These are phyloP conservation scores for Leptura quadrifasciata DNA, from an alignment of 2,888 invertebrate genomes.

Conservation along the genomic window DNA sequence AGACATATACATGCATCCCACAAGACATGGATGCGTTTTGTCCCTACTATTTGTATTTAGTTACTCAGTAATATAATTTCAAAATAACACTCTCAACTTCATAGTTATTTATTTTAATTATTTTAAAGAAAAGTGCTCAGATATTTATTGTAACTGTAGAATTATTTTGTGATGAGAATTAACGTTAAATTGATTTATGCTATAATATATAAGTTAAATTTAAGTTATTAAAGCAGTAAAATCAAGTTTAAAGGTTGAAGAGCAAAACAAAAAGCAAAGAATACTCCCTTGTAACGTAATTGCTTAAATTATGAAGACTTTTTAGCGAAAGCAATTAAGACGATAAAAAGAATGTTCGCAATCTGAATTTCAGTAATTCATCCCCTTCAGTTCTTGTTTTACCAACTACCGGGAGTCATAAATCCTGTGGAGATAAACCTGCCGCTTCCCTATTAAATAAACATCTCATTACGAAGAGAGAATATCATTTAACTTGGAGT, in stretches of 20 bases:
- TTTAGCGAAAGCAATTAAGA: conserved; percentile 22
- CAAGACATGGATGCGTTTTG: too few species aligned
- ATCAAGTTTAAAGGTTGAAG: neutral
- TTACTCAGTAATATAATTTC: too few species aligned
- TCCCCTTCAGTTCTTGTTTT: conserved; percentile 16
- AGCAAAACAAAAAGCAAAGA: neutral
- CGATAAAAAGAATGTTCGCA: conserved; percentile 1
- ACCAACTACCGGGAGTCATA: conserved; percentile 16
- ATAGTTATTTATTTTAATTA: too few species aligned
- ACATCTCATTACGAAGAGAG: neutral
- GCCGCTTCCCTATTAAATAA: conserved; percentile 9
- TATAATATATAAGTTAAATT: too few species aligned
- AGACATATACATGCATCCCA: too few species aligned
- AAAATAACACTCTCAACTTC: too few species aligned
- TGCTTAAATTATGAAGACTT: conserved; percentile 18
- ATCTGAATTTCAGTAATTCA: conserved; percentile 24
- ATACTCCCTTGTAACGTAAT: neutral
- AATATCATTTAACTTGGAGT: neutral
- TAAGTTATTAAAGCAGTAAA: too few species aligned
- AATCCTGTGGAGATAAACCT: conserved; percentile 13
- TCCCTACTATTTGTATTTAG: too few species aligned
- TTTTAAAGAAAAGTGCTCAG: too few species aligned
- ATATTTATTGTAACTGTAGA: too few species aligned
- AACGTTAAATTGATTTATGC: too few species aligned
- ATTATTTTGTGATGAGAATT: too few species aligned